Evolutionary conservation across 1,140 invertebrate genomes (phyloP).

Genomic region (Musca domestica): DNA sequence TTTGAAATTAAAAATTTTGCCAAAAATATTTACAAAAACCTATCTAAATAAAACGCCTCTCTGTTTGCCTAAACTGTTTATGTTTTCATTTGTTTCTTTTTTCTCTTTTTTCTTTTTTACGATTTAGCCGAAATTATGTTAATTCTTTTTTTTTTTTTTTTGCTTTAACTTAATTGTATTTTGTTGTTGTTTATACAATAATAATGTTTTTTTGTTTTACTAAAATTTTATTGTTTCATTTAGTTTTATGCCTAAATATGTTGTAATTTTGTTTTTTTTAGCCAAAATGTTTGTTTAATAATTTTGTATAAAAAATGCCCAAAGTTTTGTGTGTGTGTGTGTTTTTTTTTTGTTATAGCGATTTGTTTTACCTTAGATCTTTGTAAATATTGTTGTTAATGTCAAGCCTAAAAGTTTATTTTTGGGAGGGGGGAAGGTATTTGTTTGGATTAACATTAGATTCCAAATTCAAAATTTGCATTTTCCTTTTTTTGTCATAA

Average conservation of each 20-base stretch:
- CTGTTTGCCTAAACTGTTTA: conserved; percentile 8
- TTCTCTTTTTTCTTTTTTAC: conserved; percentile 13
- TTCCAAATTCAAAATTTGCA: conserved; percentile 17
- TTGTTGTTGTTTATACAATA: conserved; percentile 18
- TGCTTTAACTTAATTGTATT: conserved; percentile 26
- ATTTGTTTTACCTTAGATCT: conserved; percentile 26
- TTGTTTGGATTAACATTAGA: neutral
- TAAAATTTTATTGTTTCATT: conserved; percentile 5
- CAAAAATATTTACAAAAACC: conserved; percentile 31
- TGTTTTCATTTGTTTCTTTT: conserved; percentile 9
- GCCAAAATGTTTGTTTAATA: conserved; percentile 25
- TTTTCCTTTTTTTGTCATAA: neutral
- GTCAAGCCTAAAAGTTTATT: conserved; percentile 21
- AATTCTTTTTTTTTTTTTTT: conserved; percentile 20
- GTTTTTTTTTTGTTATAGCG: conserved; percentile 5
- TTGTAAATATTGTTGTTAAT: conserved; percentile 29
- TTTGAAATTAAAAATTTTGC: conserved; percentile 29
- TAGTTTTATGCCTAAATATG: conserved; percentile 22
- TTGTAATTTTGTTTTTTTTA: conserved; percentile 17
- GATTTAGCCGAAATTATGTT: conserved; percentile 11
- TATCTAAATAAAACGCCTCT: conserved; percentile 28
- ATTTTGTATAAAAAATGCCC: conserved; percentile 19
- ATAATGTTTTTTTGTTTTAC: conserved; percentile 1
- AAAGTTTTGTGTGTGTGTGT: too few relatives aligned
- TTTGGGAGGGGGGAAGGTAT: neutral